phyloP scores from a whole-genome alignment of 2,113 vertebrate genomes.

The Craseonycteris thonglongyai region DNA sequence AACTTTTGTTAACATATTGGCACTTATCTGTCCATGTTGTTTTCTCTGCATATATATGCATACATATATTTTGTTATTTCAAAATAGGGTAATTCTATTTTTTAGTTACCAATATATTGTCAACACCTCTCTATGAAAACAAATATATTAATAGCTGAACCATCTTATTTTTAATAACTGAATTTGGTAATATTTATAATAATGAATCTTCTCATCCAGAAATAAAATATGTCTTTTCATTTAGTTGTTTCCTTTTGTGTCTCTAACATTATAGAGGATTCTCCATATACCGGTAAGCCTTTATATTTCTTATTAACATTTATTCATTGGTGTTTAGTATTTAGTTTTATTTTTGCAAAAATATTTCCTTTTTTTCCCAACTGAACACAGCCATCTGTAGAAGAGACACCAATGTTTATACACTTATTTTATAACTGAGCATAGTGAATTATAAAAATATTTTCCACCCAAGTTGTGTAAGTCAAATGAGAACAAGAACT shows the following conservation, averaged over 20 bases:
- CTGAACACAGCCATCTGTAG: conserved; percentile 1
- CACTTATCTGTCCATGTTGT: background rate
- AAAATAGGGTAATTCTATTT: background rate
- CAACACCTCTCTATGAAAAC: background rate
- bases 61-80: background rate
- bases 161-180: background rate
- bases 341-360: conserved; percentile 28
- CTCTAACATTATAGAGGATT: background rate
- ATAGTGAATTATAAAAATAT: conserved; percentile 35
- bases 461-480: background rate
- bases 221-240: background rate
- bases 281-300: background rate
- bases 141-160: background rate
- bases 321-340: background rate
- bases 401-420: background rate
- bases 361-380: background rate
- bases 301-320: background rate
- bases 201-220: background rate
- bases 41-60: background rate
- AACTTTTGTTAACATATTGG: background rate
- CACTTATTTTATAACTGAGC: conserved; percentile 2
- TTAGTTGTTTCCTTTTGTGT: background rate
- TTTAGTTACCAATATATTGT: background rate
- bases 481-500: background rate
- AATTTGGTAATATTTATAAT: background rate